Base-by-base conservation (phyloP, 1,140 invertebrate species). In the Aplysia californica region DNA sequence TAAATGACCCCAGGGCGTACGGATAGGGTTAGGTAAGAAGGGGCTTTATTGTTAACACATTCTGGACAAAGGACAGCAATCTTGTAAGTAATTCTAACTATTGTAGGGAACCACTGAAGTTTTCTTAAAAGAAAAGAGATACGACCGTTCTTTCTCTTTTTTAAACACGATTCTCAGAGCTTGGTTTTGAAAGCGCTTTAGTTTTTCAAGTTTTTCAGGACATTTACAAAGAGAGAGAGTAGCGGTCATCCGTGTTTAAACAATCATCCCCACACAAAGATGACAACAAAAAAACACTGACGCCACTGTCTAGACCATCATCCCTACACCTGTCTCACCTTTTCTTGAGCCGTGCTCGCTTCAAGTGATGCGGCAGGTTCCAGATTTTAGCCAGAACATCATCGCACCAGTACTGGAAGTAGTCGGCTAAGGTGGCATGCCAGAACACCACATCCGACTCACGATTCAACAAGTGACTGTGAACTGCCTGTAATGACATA, bases 401-500 rank as follows among this genome's bases (percentile, higher is more conserved):
- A 18, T 78, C 65, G 41, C 80, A 79, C 67, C 71, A 75, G 31
- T 65, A 72, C 65, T 82, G 72, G 68, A 75, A 82, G 59, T 65
- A 79, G 39, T 82, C 78, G 3, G 80, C 80, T 23, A 82, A 55
- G 20, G 61, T 44, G 39, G 41, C 61, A 59, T 79, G 75, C 77
- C 75, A 79, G n/a, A 65, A 31, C 20, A 3, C 61, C 18, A 1
- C 18, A 31, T 82, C 78, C 29, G 58, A 26, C 2, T 41, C 21
- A 10, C 38, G 20, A 20, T 35, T 18, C 33, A 76, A 20, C 41
- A 82, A 41, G n/a, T 74, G 71, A 23, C 72, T 59, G 44, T 20
- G 26, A 0, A 82, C 80, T 23, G 80, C 80, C 80, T 82, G 59
- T 50, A 64, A n/a, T n/a, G n/a, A n/a, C n/a, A n/a, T n/a, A n/a